Evolutionary conservation across 2,888 invertebrate genomes (phyloP), one percentile per base, ranked within the genome.

Genomic region (Noctua pronuba): DNA sequence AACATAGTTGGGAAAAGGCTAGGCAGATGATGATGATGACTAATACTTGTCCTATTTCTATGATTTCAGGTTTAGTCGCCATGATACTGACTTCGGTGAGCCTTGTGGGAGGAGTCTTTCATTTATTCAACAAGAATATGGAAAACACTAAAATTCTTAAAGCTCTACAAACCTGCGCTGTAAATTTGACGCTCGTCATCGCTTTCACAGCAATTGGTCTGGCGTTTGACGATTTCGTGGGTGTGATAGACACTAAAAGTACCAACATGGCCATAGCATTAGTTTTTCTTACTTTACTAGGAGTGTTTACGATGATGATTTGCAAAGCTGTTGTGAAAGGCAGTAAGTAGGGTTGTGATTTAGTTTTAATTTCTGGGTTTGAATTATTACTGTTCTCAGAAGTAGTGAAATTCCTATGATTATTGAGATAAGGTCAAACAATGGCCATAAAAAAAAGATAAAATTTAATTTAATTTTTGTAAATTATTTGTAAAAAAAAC

Each of bases 11-110:
- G 11, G n/a, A 52, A n/a, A 52, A 52, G n/a, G 52, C n/a, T 52
- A 52, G 4, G 24, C 52, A 52, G 52, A 52, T 24, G 24, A 24
- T 52, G 35, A 35, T 5, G 52, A 52, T 24, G 10, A 52, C 11
- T 52, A 52, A 52, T n/a, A 13, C 13, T 55, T 55, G n/a, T n/a
- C n/a, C 5, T 28, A 55, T 77, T 76, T 28, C 7, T n/a, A n/a
- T 84, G 2, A 35, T 91, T 94, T 78, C 92, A 95, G 95, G 95
- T 73, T 79, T 95, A 31, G 60, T 92, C 18, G 94, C 94, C 11
- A 84, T 95, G 88, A 13, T 94, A 11, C 80, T 94, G 7, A 93
- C 94, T 3, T 16, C 90, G 3, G 35, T 93, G 0, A 94, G 91
- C 84, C 88, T 95, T 2, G 41, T 94, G 31, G 94, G 93, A 64